These are phyloP conservation scores for Ochotona curzoniae DNA, from an alignment of 2,113 vertebrate species.

Conservation along the genomic window DNA sequence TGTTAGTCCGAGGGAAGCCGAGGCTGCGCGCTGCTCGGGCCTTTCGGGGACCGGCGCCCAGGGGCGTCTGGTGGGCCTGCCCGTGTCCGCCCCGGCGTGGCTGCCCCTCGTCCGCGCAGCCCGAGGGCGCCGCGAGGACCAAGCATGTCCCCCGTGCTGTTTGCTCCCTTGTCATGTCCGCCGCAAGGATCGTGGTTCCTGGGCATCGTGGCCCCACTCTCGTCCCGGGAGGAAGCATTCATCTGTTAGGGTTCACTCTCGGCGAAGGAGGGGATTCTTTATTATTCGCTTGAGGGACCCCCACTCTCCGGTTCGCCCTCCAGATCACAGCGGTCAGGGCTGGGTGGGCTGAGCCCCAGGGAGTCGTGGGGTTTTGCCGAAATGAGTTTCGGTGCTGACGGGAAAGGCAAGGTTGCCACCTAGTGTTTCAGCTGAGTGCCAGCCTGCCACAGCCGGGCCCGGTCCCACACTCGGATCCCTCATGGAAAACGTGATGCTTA, in stretches of 20 bases:
- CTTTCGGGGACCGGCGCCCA: not conserved
- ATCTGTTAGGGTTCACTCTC: not conserved
- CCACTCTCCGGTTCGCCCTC: no score
- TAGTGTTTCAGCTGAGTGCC: slow-evolving; percentile 57
- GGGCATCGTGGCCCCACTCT: not conserved
- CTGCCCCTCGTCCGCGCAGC: not conserved
- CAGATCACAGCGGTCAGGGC: no score
- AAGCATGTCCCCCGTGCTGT: no score
- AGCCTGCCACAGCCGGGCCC: not conserved
- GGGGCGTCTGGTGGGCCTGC: not conserved
- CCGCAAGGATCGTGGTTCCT: not conserved
- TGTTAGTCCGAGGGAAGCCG: slow-evolving; percentile 1
- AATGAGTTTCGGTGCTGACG: not conserved
- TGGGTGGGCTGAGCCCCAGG: no score
- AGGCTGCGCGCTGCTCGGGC: not conserved
- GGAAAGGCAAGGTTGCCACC: slow-evolving; percentile 71
- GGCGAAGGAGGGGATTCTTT: not conserved
- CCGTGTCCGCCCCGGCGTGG: not conserved
- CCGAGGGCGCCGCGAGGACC: not conserved
- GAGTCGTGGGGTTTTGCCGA: not conserved
- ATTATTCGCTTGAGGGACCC: no score
- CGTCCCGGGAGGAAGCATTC: not conserved
- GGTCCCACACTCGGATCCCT: not conserved
- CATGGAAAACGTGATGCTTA: no score
- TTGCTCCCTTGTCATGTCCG: no score